Evolutionary conservation across 2,797 vertebrate genomes (phyloP), one percentile per base, ranked within the genome.

Genomic region (Kryptopterus vitreolus): DNA sequence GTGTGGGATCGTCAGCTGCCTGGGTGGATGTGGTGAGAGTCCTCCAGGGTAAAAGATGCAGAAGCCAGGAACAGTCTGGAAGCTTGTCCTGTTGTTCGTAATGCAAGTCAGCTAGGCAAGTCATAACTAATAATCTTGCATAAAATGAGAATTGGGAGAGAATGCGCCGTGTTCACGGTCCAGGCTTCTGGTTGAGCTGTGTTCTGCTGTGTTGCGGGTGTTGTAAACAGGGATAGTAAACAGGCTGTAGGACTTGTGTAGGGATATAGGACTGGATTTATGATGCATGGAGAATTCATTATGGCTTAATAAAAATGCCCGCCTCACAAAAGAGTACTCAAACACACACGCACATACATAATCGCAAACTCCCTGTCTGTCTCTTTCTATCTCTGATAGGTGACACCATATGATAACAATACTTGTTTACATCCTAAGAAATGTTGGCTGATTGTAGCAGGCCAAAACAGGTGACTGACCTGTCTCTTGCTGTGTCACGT

Each of bases 281-380:
- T 80, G 77, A 82, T 81, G 69, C 78, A 43, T 87, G 78, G 46
- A 72, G 79, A 85, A 85, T 85, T 86, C 82, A 88, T 87, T 83
- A 83, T 33, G 31, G 76, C 72, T 57, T 75, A 82, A 85, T 87
- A 83, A 85, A 87, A 82, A 83, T n/a, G 2, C 38, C n/a, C n/a
- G 15, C 29, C 22, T 57, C 16, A 18, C 69, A 62, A 78, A 55
- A 76, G 69, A 76, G 75, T 61, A 80, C 48, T 38, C n/a, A 77
- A 68, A 80, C 73, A 26, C 57, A 58, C 33, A 48, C 38, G 50
- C 48, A 52, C 8, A 33, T 57, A 55, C 31, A 68, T 52, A 59
- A 10, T 1, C 10, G 20, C 33, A 16, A 58, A 50, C 48, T 31
- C 50, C 18, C 29, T 71, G 26, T 29, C 69, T 53, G 46, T 52